Base-by-base conservation (phyloP, 1,140 invertebrate species). In the Monochamus saltuarius region DNA sequence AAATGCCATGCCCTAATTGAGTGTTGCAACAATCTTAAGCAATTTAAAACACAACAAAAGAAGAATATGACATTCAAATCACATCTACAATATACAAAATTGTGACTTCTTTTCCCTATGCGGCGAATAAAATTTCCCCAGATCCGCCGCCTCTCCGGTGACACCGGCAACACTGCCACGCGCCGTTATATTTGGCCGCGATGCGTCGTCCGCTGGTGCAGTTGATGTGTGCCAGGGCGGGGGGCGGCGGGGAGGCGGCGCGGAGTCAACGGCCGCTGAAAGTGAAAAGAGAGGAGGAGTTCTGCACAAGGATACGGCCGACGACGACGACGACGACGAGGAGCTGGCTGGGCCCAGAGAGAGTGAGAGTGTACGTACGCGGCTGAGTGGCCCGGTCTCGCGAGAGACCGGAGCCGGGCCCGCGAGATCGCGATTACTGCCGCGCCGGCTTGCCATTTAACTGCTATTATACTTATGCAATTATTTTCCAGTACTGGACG, bases 231-330 rank as follows among this genome's bases (percentile, higher is more conserved):
- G 64, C 61, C 61, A 62, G 59, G 34, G 62, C 56, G 56, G 45
- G 47, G 51, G 62, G 57, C 46, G 51, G 51, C 19, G 36, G 36
- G 47, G 17, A 22, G 52, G 53, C 38, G 29, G n/a, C 36, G 62
- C 43, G 50, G 64, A 65, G 64, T 71, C 69, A 64, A 65, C 60
- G 65, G 53, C 69, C 69, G 63, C 67, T 69, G 69, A 71, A 71
- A 71, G 69, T 71, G 69, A 71, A 71, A 71, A 69, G 69, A 71
- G 69, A 71, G 65, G 69, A 62, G 49, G 49, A 51, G 63, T 66
- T 66, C 61, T 61, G 67, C 64, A 56, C 59, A 69, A 69, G 67
- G 67, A 69, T 69, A 68, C 53, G 51, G 52, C 14, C 22, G 29
- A 56, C 37, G 36, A 35, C 37, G 14, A 38, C 51, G 58, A 40